Base-by-base conservation (phyloP, 2,888 invertebrate species). In the Tiliacea citrago region DNA sequence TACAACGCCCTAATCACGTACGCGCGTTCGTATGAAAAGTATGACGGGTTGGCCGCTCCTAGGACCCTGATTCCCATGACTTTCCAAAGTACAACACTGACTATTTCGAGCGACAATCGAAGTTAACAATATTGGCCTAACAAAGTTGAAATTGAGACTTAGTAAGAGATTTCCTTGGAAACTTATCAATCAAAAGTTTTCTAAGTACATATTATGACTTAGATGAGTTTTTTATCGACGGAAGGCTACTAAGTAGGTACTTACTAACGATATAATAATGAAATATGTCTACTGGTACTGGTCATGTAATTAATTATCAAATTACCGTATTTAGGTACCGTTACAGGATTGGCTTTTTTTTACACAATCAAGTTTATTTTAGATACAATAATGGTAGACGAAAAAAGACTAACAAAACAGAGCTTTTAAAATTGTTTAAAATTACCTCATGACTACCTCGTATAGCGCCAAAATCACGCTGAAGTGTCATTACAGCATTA, bases 131-230 rank as follows among this genome's bases (percentile, higher is more conserved):
- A 67, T 60, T 13, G 18, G 47, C 8, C 2, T 16, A 68, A 68
- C 77, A 71, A 77, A 85, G 39, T 85, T 66, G 29, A 58, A 62
- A 82, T 77, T 77, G 68, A 62, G 61, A 69, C 61, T 67, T 67
- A 63, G 6, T 45, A 42, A 45, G 70, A 75, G 60, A 76, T 75
- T 71, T 55, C 21, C 39, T 76, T 76, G 58, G 35, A 24, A 82
- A 77, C 49, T 67, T 82, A 73, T 77, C 62, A 82, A 77, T 82
- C 68, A 63, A 72, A 81, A 82, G 39, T 82, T 82, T 69, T n/a
- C 13, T 35, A 68, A 62, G 47, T 55, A 81, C 35, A 42, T n/a
- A 55, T n/a, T n/a, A 55, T n/a, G 55, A 51, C 55, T 73, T 67
- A 13, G 42, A 70, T 61, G 21, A 63, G 63, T 16, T 60, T 68